Evolutionary conservation across 2,797 vertebrate genomes (phyloP).

Genomic region (Coracias cyanogaster): DNA sequence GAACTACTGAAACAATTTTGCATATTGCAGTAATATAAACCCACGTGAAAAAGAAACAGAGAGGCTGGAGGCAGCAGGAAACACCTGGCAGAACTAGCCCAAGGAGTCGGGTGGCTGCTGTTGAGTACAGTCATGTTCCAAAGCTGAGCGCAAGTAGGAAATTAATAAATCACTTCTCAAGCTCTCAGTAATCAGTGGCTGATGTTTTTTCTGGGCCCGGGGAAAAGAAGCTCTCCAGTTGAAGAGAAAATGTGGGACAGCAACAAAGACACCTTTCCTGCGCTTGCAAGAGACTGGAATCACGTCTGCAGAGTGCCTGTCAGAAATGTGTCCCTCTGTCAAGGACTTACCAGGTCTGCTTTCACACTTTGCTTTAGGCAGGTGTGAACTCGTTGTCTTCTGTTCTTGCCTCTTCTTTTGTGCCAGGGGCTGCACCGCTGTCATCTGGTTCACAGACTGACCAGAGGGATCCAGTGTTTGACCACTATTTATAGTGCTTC

Average conservation of each 20-base stretch:
- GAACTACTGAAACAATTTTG: background rate
- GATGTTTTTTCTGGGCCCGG: background rate
- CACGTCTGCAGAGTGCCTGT: background rate
- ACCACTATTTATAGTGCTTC: background rate
- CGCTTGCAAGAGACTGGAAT: background rate
- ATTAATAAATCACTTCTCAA: background rate
- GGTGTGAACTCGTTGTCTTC: accelerated
- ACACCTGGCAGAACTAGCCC: background rate
- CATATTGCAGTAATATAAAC: background rate
- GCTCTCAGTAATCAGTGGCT: background rate
- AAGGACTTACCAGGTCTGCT: background rate
- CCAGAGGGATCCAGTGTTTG: background rate
- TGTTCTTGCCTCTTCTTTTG: background rate
- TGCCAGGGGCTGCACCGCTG: background rate
- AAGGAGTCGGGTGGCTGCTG: background rate
- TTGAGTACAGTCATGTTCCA: background rate
- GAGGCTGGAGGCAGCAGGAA: background rate
- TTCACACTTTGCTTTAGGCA: accelerated
- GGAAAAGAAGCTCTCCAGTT: background rate
- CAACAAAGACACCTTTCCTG: background rate
- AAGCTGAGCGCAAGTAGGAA: background rate
- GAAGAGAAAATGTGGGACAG: background rate
- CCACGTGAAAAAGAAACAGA: background rate
- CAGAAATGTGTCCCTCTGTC: accelerated
- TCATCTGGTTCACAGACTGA: accelerated